Conservation (phyloP, 2,797 vertebrate genomes). For the Emys orbicularis region DNA sequence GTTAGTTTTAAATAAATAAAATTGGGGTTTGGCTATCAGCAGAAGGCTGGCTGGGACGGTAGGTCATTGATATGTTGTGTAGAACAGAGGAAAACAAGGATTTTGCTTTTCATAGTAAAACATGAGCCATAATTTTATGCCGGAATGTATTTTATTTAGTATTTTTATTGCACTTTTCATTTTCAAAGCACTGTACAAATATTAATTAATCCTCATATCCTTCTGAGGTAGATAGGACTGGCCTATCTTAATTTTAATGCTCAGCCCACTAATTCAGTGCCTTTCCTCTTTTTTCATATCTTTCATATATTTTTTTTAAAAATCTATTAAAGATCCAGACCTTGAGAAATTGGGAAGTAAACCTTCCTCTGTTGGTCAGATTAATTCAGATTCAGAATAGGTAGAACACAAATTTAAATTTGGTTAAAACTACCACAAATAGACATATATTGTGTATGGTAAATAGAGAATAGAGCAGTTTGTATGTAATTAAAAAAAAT, state of each 20-base stretch:
- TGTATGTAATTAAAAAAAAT: not conserved
- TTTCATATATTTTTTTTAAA: conserved; percentile 28
- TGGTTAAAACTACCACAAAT: not conserved
- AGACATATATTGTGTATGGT: not conserved
- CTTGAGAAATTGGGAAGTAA: conserved; percentile 1
- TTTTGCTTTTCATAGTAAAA: conserved; percentile 48
- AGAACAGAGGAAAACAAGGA: conserved; percentile 25
- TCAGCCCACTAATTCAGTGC: not conserved
- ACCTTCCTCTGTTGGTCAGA: conserved; percentile 6
- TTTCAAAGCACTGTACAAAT: conserved; percentile 15
- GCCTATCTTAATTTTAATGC: not conserved
- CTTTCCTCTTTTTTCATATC: not conserved
- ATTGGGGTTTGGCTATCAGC: not conserved
- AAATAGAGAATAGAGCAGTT: not conserved
- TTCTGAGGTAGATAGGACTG: not conserved
- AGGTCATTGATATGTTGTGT: not conserved
- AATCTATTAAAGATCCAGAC: not conserved
- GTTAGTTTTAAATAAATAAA: not conserved
- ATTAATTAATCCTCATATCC: not conserved
- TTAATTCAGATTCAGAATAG: conserved; percentile 21
- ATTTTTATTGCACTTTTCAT: conserved; percentile 3
- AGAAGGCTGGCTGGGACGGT: not conserved
- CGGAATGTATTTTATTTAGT: conserved; percentile 8
- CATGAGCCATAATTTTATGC: conserved; percentile 18
- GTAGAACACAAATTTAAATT: not conserved